Conservation (phyloP, 2,797 vertebrate genomes). For the Sebastes iracundus region DNA sequence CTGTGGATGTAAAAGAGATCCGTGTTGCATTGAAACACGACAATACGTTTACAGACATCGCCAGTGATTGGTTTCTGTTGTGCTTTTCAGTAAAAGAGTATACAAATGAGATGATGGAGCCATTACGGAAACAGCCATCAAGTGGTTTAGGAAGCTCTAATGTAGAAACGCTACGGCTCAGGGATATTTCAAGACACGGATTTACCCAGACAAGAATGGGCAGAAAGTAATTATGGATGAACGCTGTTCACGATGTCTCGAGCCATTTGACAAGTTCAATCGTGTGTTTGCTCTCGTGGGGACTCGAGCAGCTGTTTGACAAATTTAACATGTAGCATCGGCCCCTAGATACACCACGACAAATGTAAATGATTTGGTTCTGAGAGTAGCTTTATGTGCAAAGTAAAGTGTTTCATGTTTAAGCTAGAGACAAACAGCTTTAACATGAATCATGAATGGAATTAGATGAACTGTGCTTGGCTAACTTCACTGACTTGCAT, state of each 20-base stretch:
- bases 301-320: conserved; percentile 38
- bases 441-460: not conserved
- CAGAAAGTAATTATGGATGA: conserved; percentile 63
- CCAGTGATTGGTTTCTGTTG: conserved; percentile 41
- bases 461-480: conserved; percentile 1
- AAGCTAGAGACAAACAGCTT: not conserved
- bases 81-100: conserved; percentile 40
- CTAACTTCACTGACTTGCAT: conserved; percentile 20
- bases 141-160: conserved; percentile 53
- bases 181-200: conserved; percentile 62
- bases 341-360: conserved; percentile 5
- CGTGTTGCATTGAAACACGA: not conserved
- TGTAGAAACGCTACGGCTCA: conserved; percentile 48
- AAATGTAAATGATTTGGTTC: conserved; percentile 3
- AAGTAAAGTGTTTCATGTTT: conserved; percentile 16
- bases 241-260: conserved; percentile 40
- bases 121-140: conserved; percentile 64
- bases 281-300: conserved; percentile 30
- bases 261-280: conserved; percentile 61
- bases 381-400: not conserved
- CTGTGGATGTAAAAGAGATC: conserved; percentile 8
- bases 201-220: conserved; percentile 54
- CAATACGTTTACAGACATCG: conserved; percentile 24
- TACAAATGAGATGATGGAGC: conserved; percentile 63
- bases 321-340: conserved; percentile 15